Conservation (phyloP, 2,888 invertebrate species). For the Zaprionus obscuricornis region DNA sequence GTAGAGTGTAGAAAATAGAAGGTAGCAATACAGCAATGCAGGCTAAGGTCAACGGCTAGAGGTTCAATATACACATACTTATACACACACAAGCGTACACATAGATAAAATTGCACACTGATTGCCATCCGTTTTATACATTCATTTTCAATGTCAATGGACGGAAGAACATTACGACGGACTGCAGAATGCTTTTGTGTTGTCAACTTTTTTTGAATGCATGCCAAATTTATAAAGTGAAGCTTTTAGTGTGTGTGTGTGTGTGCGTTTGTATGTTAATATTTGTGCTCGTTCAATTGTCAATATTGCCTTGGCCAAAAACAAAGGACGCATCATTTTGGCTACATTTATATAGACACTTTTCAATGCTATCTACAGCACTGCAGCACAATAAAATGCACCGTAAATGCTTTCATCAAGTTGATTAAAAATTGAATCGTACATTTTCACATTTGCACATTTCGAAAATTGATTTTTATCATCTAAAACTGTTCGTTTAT, state of each 20-base stretch:
- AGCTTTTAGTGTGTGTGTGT: constrained; percentile 33
- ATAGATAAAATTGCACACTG: constrained; percentile 33
- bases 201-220: constrained; percentile 55
- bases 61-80: constrained; percentile 63
- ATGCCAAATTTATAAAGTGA: constrained; percentile 58
- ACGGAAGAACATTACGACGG: constrained; percentile 42
- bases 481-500: too few relatives aligned
- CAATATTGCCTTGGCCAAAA: constrained; percentile 11
- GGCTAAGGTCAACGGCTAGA: constrained; percentile 73
- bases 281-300: constrained; percentile 23
- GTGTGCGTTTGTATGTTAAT: too few relatives aligned
- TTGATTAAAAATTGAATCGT: constrained; percentile 53
- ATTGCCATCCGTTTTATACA: constrained; percentile 66
- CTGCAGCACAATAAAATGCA: too few relatives aligned
- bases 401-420: constrained; percentile 41
- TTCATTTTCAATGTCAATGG: constrained; percentile 64
- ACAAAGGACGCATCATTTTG: constrained; percentile 35
- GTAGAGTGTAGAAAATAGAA: neutral
- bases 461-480: too few relatives aligned
- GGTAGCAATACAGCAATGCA: constrained; percentile 37
- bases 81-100: constrained; percentile 8
- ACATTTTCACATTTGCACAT: too few relatives aligned
- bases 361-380: constrained; percentile 5
- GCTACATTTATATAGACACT: constrained; percentile 34
- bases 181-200: constrained; percentile 46